phyloP scores from a whole-genome alignment of 1,140 invertebrate species.

The Sitodiplosis mosellana region DNA sequence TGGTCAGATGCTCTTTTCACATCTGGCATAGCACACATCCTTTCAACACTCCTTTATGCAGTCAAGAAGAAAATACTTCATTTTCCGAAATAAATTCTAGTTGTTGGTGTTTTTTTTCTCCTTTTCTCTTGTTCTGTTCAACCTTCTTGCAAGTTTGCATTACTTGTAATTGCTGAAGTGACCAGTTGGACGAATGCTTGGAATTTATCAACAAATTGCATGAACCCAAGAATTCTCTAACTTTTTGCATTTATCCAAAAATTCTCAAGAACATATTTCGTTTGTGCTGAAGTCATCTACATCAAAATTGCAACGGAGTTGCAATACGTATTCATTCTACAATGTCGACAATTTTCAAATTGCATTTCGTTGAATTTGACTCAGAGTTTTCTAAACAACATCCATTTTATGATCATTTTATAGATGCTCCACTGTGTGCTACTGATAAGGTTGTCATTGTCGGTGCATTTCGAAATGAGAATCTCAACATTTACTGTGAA shows the following conservation, averaged over 20 bases:
- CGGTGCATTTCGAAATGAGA: slow-evolving; percentile 65
- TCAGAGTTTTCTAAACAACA: not conserved
- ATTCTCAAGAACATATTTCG: too few relatives aligned
- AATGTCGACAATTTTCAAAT: too few relatives aligned
- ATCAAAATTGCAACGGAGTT: too few relatives aligned
- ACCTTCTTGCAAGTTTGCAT: slow-evolving; percentile 20
- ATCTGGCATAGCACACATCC: slow-evolving; percentile 1
- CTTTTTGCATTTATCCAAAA: too few relatives aligned
- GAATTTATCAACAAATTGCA: too few relatives aligned
- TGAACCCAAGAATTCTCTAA: too few relatives aligned
- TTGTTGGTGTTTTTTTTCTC: too few relatives aligned
- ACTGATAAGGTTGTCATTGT: slow-evolving; percentile 55
- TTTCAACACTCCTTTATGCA: too few relatives aligned
- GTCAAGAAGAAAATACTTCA: too few relatives aligned
- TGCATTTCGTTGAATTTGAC: not conserved
- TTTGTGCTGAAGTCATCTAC: too few relatives aligned
- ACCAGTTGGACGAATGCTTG: slow-evolving; percentile 4
- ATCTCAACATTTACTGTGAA: slow-evolving; percentile 63
- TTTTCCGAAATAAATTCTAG: too few relatives aligned
- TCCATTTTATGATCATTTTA: slow-evolving; percentile 10
- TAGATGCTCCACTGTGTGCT: slow-evolving; percentile 68
- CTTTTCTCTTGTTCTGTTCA: slow-evolving; percentile 15
- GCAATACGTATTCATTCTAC: too few relatives aligned
- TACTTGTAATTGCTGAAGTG: slow-evolving; percentile 7
- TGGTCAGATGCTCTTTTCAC: slow-evolving; percentile 9